Evolutionary conservation across 2,113 vertebrate species (phyloP).

Genomic region (Eira barbara): DNA sequence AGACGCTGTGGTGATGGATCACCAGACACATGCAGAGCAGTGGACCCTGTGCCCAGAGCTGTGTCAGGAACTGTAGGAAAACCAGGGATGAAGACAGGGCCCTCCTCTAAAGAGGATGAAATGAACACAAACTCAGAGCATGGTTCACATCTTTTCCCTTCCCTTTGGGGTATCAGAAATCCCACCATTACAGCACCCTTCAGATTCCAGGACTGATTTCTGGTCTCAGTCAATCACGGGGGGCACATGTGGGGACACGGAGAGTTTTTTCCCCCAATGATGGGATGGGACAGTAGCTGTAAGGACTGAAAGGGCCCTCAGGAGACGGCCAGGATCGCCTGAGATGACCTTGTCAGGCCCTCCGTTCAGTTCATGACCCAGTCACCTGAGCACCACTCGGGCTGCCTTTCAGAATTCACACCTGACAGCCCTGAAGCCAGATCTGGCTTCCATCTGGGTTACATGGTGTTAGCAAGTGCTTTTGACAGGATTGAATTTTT

Average conservation of each 20-base stretch:
- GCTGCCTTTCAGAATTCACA: background rate
- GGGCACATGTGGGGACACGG: background rate
- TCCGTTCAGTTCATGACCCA: background rate
- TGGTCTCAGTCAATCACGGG: rapidly evolving
- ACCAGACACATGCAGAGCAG: background rate
- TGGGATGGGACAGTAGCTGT: too few species aligned
- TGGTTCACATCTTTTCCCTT: background rate
- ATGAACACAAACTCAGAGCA: background rate
- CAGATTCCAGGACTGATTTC: background rate
- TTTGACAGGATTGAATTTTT: background rate
- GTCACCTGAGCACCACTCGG: background rate
- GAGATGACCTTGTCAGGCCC: background rate
- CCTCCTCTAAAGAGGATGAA: background rate
- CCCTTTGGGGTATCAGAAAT: background rate
- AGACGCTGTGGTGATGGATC: background rate
- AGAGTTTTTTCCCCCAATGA: background rate
- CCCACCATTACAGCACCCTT: background rate
- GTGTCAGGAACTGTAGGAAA: background rate
- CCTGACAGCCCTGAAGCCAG: background rate
- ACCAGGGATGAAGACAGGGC: background rate
- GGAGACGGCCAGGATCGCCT: background rate
- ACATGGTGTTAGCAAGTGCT: background rate
- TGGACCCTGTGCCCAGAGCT: background rate
- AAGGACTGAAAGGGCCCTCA: background rate
- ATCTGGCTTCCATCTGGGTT: background rate